phyloP scores from a whole-genome alignment of 2,888 invertebrate genomes.

The Drosophila acutilabella region DNA sequence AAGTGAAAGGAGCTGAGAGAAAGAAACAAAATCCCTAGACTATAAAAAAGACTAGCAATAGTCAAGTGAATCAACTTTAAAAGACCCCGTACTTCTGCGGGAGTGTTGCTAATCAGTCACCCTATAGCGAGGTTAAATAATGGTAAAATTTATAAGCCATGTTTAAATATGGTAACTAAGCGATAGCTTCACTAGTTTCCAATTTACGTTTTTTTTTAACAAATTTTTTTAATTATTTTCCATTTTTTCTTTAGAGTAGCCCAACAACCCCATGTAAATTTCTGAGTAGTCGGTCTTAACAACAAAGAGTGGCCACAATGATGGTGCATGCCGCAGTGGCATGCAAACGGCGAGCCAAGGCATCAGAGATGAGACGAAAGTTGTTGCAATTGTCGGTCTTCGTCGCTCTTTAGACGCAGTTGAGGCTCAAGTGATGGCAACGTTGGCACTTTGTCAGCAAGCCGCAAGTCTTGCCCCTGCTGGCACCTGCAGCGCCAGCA shows the following conservation, averaged over 20 bases:
- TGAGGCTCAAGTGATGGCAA: slow-evolving; percentile 40
- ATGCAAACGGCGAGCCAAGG: slow-evolving; percentile 3
- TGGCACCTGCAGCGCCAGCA: neutral
- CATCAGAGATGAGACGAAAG: neutral
- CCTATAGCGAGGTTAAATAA: too few species aligned
- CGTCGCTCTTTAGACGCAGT: slow-evolving; percentile 22
- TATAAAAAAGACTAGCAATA: slow-evolving; percentile 5
- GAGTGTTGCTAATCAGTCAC: too few species aligned
- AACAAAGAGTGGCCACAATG: neutral
- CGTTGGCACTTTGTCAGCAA: slow-evolving; percentile 40
- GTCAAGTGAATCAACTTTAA: slow-evolving; percentile 4
- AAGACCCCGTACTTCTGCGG: too few species aligned
- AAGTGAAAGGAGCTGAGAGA: slow-evolving; percentile 8
- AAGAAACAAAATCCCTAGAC: neutral
- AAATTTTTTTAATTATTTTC: too few species aligned
- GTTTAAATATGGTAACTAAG: too few species aligned
- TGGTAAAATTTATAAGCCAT: too few species aligned
- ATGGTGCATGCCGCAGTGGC: neutral
- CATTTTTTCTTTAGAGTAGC: too few species aligned
- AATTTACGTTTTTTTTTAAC: too few species aligned
- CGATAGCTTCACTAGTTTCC: too few species aligned
- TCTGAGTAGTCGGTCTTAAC: too few species aligned
- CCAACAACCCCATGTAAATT: too few species aligned
- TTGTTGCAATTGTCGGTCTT: slow-evolving; percentile 13
- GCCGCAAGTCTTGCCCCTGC: slow-evolving; percentile 36